Percentiles rank a stretch among this genome's conserved stretches.
These are phyloP conservation scores for Anolis sagrei DNA, from an alignment of 2,113 vertebrate genomes.

Conservation along the genomic window DNA sequence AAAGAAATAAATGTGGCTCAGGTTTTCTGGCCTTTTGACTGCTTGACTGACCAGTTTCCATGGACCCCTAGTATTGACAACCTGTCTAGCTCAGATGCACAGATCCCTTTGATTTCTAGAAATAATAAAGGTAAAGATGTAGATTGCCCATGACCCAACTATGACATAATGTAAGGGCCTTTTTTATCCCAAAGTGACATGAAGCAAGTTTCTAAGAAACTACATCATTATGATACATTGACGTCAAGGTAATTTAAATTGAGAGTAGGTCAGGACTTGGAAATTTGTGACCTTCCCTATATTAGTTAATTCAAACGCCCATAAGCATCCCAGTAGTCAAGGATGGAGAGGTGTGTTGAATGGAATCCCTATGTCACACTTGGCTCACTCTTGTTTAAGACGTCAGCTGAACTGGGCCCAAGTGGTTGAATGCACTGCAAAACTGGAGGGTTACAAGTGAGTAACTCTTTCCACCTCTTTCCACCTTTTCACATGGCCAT, in stretches of 20 bases:
- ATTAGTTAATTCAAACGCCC: neutral
- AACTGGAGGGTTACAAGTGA: neutral
- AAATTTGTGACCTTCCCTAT: neutral
- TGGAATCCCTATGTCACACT: neutral
- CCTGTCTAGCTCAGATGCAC: neutral
- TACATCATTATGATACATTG: neutral
- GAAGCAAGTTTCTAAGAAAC: neutral
- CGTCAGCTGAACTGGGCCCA: neutral
- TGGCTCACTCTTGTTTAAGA: neutral
- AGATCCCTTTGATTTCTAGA: neutral
- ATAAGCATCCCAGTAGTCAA: neutral
- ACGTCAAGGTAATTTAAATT: neutral
- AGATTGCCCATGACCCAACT: neutral
- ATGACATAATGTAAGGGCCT: neutral
- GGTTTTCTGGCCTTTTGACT: conserved; percentile 8
- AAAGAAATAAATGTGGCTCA: conserved; percentile 5
- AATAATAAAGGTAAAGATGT: conserved; percentile 7
- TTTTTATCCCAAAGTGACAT: neutral
- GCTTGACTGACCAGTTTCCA: conserved; percentile 23
- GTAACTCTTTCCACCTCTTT: neutral
- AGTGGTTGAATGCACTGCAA: neutral
- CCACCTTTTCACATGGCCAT: no score
- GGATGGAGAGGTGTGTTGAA: neutral
- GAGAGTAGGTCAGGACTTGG: neutral
- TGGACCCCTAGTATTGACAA: neutral